Evolutionary conservation across 1,140 invertebrate genomes (phyloP).

Genomic region (Calliopsis andreniformis): DNA sequence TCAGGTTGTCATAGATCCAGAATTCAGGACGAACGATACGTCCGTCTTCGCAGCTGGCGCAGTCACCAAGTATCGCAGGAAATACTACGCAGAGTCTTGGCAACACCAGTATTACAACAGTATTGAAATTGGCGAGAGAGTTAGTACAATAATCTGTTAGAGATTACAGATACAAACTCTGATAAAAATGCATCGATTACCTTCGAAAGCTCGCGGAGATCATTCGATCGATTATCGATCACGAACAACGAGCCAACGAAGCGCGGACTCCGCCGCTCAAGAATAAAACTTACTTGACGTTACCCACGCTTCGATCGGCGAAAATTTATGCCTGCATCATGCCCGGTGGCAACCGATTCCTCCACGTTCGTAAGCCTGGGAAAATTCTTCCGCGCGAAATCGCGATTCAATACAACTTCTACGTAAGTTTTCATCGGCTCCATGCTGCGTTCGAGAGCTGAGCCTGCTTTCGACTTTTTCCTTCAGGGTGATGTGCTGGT

Average conservation of each 20-base stretch:
- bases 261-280: background rate
- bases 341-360: conserved; percentile 76
- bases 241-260: conserved; percentile 57
- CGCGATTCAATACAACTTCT: conserved; percentile 19
- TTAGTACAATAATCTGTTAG: conserved; percentile 63
- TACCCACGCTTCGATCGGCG: conserved; percentile 60
- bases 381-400: conserved; percentile 30
- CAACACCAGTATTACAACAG: conserved; percentile 82
- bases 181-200: background rate
- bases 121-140: conserved; percentile 82
- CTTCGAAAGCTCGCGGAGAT: conserved; percentile 74
- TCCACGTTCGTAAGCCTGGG: conserved; percentile 72
- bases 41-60: conserved; percentile 87
- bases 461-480: conserved; percentile 11
- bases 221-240: conserved; percentile 75
- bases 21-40: conserved; percentile 87
- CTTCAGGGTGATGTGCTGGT: conserved; percentile 76
- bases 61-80: conserved; percentile 84
- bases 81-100: conserved; percentile 78
- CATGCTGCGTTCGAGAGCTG: background rate
- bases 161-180: background rate
- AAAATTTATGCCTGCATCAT: conserved; percentile 66
- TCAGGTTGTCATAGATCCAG: conserved; percentile 85
- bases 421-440: conserved; percentile 44
- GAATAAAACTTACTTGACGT: conserved; percentile 26